Percentiles rank a stretch among this genome's conserved stretches.
phyloP scores from a whole-genome alignment of 2,888 invertebrate species.

The Mactromeris polynyma region DNA sequence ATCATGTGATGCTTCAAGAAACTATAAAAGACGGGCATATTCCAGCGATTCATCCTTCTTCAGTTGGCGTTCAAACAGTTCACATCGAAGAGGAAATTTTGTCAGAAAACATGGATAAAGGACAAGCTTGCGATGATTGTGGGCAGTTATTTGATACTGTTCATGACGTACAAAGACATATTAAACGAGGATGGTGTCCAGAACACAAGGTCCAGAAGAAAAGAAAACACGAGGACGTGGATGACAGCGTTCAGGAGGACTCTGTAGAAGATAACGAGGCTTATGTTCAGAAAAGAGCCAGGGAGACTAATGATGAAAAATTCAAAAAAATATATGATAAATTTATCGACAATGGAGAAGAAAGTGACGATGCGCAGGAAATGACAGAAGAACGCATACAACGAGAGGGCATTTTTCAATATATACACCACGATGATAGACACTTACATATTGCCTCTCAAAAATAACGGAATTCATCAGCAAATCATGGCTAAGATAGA shows the following conservation, averaged over 20 bases:
- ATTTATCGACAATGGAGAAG: background rate
- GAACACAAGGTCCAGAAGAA: constrained; percentile 21
- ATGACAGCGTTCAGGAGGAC: constrained; percentile 17
- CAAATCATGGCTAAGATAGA: background rate
- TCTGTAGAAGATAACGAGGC: constrained; percentile 15
- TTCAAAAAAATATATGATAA: background rate
- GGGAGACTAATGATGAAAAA: background rate
- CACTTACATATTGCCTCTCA: constrained; percentile 4
- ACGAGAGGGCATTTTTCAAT: background rate
- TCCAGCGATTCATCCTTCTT: constrained; percentile 29
- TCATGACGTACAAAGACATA: constrained; percentile 38
- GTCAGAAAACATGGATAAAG: background rate
- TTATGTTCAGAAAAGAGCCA: constrained; percentile 26
- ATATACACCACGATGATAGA: background rate
- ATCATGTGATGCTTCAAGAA: background rate
- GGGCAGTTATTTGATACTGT: too few species aligned
- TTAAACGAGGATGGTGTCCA: constrained; percentile 42
- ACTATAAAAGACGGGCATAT: constrained; percentile 32
- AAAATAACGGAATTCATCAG: background rate
- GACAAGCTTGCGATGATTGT: constrained; percentile 29
- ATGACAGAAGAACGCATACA: background rate
- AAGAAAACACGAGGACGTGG: constrained; percentile 20
- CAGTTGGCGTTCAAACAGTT: constrained; percentile 29
- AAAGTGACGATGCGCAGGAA: constrained; percentile 1
- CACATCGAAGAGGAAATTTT: background rate